Base-by-base conservation (phyloP, 2,888 invertebrate genomes). In the Eubasilissa splendida region DNA sequence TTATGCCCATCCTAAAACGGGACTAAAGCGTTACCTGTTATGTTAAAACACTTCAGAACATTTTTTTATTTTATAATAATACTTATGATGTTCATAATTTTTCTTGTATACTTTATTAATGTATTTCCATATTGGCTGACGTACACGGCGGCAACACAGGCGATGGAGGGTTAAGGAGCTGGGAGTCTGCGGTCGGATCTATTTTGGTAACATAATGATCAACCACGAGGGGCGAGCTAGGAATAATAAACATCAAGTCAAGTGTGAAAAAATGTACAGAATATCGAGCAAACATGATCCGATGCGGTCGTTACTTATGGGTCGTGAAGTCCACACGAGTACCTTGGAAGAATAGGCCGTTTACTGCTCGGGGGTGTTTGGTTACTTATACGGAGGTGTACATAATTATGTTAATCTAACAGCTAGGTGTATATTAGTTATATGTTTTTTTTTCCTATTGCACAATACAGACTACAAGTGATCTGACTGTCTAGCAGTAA, bases 191-290 rank as follows among this genome's bases (percentile, higher is more conserved):
- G 58, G 58, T 58, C 9, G 58, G 58, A 0, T 58, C 58, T 58
- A 58, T 58, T 58, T 58, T 58, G n/a, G 58, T 58, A n/a, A 58
- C n/a, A 58, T 58, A 9, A 9, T 58, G 58, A 58, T n/a, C 58
- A 9, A 4, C 58, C n/a, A 58, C 11, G 58, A 58, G 58, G 22
- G 58, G 58, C 58, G 11, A n/a, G 58, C n/a, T 1, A n/a, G 58
- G 58, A 58, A 58, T 58, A 58, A 9, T 58, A 58, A 58, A 58
- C 58, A 58, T 10, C 58, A 58, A 58, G 58, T 58, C 58, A 58
- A 58, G 58, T 58, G 58, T 58, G 58, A 58, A 58, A 58, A 58
- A 58, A 58, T n/a, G 58, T n/a, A n/a, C n/a, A 5, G 58, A 58
- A 10, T 8, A 58, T 10, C 11, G 12, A 10, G 58, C n/a, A 58